phyloP scores from a whole-genome alignment of 2,888 invertebrate genomes.

The Drosophila hawaiiensis region DNA sequence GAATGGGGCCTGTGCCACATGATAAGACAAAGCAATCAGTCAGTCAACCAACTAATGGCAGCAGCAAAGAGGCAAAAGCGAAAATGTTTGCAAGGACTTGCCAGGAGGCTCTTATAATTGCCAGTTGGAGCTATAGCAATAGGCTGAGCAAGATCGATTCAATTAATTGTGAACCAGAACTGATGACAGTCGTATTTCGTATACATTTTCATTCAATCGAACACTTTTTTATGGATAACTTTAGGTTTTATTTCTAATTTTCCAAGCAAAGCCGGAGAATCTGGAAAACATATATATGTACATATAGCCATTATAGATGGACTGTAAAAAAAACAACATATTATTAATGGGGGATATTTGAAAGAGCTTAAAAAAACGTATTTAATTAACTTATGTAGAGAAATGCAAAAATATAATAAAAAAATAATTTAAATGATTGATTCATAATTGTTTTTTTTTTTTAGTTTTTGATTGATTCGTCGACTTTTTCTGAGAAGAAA shows the following conservation, averaged over 20 bases:
- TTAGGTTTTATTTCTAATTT: not conserved
- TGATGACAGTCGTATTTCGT: constrained; percentile 25
- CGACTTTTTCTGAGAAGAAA: not conserved
- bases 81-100: constrained; percentile 41
- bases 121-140: constrained; percentile 13
- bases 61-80: constrained; percentile 18
- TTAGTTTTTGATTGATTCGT: not conserved
- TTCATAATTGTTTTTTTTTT: not conserved
- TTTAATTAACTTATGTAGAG: not conserved
- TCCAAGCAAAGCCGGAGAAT: not conserved
- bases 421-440: not conserved
- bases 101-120: constrained; percentile 59
- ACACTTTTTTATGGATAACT: constrained; percentile 2
- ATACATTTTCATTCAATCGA: not conserved
- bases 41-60: constrained; percentile 59
- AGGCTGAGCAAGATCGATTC: constrained; percentile 55
- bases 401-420: not conserved
- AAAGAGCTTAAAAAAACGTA: not conserved
- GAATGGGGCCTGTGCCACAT: constrained; percentile 22
- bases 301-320: not conserved
- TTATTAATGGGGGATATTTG: not conserved
- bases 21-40: constrained; percentile 81
- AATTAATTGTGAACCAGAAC: constrained; percentile 36
- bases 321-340: not conserved
- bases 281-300: not conserved